Conservation (phyloP, 2,888 invertebrate genomes). For the Parochlus steinenii region DNA sequence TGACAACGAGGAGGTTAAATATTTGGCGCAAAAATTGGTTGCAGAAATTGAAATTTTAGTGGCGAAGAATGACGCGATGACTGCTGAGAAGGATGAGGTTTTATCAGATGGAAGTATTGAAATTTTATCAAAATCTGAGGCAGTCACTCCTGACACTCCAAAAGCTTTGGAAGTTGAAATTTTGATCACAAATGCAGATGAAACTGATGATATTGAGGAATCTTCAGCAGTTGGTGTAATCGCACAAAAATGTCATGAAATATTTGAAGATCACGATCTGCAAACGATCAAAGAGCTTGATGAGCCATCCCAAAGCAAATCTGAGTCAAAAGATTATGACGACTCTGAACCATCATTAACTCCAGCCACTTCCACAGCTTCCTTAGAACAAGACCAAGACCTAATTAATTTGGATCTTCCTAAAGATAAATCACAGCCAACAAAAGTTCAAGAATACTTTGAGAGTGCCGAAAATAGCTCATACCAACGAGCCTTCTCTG, state of each 20-base stretch:
- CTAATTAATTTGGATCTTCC: slow-evolving; percentile 2
- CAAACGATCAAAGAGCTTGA: neutral
- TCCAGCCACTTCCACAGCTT: too few relatives aligned
- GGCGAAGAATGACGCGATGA: neutral
- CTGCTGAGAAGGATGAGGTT: slow-evolving; percentile 3
- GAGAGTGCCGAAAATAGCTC: neutral
- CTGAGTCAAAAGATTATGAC: too few relatives aligned
- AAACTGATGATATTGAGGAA: neutral
- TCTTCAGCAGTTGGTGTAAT: neutral
- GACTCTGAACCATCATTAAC: too few relatives aligned
- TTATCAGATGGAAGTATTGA: neutral
- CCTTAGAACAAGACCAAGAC: neutral
- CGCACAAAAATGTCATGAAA: too few relatives aligned
- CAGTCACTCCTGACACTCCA: neutral
- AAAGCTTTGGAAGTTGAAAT: neutral
- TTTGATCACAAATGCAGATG: neutral
- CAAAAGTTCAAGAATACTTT: slow-evolving; percentile 6
- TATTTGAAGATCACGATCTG: too few relatives aligned
- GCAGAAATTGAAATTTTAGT: slow-evolving; percentile 8
- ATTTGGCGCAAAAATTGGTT: slow-evolving; percentile 4
- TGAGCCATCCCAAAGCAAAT: neutral
- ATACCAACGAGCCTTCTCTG: slow-evolving; percentile 6
- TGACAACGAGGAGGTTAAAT: slow-evolving; percentile 1
- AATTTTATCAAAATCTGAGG: neutral
- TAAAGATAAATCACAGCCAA: neutral